Evolutionary conservation across 2,888 invertebrate genomes (phyloP), one percentile per base, ranked within the genome.

Genomic region (Dioctria linearis): DNA sequence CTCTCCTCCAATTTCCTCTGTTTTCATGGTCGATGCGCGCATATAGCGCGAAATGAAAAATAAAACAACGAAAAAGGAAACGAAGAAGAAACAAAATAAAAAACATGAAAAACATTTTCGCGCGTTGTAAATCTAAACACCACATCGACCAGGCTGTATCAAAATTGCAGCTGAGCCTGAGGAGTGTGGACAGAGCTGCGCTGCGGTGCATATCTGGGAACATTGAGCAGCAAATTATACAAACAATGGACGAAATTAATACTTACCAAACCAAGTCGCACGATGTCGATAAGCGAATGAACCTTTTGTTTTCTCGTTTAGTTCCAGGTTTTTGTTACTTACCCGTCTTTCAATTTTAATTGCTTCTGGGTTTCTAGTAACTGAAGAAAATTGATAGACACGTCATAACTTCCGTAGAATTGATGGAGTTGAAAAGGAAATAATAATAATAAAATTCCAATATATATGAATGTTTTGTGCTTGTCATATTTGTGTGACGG

Each of bases 171-270:
- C 2, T 25, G 25, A 25, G 25, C 25, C 25, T 25, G 25, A 25
- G 25, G 25, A 25, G 25, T 25, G 25, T 25, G 25, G 25, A 25
- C 25, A 1, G 25, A 25, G 25, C 25, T 25, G 25, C 25, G 43
- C 51, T 9, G 57, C 73, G 25, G 13, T 73, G 57, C 57, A 59
- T 51, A 42, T 13, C 57, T 8, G 57, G 43, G 25, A 25, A 25
- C 25, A 25, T 25, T 25, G 39, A 37, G 61, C 61, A 25, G 42
- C 73, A 73, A 73, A 57, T 73, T 57, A 59, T n/a, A 42, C 37
- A 42, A 57, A 73, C 73, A 73, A 73, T 73, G 25, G 42, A 42
- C 57, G 73, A 73, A 73, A 73, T 73, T 73, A 73, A 73, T 73
- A 25, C 25, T 25, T 25, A 73, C 25, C 57, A 73, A 54, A 73